phyloP scores from a whole-genome alignment of 2,797 vertebrate genomes.

The Pseudochirops corinnae region DNA sequence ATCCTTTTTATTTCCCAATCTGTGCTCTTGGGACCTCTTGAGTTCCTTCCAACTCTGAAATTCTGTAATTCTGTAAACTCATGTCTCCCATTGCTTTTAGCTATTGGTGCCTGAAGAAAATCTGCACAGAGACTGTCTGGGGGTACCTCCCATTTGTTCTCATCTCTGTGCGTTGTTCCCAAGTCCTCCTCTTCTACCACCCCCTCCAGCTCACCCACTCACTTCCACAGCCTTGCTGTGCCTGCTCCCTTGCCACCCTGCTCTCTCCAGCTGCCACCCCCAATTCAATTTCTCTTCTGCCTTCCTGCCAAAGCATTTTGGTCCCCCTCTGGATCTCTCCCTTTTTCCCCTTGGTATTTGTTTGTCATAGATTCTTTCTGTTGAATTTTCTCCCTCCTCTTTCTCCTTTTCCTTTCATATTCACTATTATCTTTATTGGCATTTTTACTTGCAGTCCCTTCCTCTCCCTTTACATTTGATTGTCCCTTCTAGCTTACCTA shows the following conservation, averaged over 20 bases:
- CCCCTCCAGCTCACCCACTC: background rate
- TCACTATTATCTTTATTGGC: background rate
- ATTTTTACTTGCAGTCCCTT: background rate
- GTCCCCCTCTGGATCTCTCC: conserved; percentile 22
- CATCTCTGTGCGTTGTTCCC: background rate
- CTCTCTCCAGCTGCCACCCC: background rate
- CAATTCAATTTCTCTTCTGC: conserved; percentile 17
- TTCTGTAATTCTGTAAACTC: background rate
- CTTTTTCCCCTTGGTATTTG: background rate
- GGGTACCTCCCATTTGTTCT: background rate
- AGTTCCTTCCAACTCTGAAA: background rate
- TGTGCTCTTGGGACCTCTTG: background rate
- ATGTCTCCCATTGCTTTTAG: background rate
- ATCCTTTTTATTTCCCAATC: background rate
- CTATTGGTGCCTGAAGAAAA: conserved; percentile 1
- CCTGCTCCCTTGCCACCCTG: background rate
- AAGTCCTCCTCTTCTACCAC: background rate
- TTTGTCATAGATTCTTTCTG: background rate
- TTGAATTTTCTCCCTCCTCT: background rate
- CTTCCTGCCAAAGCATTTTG: conserved; percentile 18
- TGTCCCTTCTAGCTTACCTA: background rate
- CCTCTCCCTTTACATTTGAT: background rate
- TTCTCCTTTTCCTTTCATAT: background rate
- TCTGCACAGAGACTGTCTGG: conserved; percentile 12
- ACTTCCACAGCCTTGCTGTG: background rate